Conservation (phyloP, 2,113 vertebrate species). For the Cyprinodon tularosa region DNA sequence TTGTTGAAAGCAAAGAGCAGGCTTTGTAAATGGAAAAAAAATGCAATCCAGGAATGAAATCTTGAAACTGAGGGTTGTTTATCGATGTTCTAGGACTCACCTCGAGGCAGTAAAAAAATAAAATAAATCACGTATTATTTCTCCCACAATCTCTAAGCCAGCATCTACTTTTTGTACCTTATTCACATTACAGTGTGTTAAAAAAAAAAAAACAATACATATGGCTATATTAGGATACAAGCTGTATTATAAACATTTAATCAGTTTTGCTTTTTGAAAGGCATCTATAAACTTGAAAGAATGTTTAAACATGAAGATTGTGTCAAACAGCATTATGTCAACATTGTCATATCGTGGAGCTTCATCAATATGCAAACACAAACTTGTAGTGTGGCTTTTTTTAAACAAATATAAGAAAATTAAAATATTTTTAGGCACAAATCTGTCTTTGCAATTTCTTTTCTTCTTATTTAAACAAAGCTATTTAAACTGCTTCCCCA, state of each 20-base stretch:
- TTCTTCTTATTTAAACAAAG: constrained; percentile 61
- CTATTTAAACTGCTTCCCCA: constrained; percentile 52
- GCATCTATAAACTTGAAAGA: constrained; percentile 32
- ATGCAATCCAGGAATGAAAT: too few species aligned
- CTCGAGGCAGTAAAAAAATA: neutral
- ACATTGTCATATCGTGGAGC: neutral
- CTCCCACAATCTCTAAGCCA: neutral
- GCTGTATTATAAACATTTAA: constrained; percentile 1
- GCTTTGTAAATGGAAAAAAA: too few species aligned
- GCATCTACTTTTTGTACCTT: neutral
- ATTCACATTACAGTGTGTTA: neutral
- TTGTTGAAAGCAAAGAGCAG: too few species aligned
- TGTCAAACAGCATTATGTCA: neutral
- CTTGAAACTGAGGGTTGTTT: too few species aligned
- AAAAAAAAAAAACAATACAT: neutral
- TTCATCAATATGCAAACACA: constrained; percentile 4
- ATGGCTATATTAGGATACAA: neutral
- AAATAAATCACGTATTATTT: neutral
- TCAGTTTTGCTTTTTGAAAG: constrained; percentile 18
- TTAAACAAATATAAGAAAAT: constrained; percentile 46
- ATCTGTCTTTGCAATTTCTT: too few species aligned
- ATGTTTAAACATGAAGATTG: constrained; percentile 47
- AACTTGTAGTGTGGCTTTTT: constrained; percentile 23
- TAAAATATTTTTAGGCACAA: constrained; percentile 47
- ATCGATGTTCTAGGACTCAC: too few species aligned